These are phyloP conservation scores for Paraplagusia blochii DNA, from an alignment of 2,113 vertebrate species.

Conservation along the genomic window DNA sequence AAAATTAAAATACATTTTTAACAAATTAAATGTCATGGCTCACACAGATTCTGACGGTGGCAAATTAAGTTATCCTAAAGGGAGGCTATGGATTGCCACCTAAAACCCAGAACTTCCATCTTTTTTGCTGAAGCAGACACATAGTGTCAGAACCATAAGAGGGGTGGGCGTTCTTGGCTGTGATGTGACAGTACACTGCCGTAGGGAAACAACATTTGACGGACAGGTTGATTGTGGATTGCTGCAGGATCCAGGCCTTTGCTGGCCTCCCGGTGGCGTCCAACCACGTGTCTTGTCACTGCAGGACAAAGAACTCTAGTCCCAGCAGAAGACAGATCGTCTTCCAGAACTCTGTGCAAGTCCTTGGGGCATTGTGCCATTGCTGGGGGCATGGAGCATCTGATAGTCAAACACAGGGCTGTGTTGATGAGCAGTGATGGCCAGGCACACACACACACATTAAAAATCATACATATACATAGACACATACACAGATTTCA, in stretches of 20 bases:
- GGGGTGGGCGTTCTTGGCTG: constrained; percentile 21
- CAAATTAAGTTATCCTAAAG: neutral
- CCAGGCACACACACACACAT: constrained; percentile 17
- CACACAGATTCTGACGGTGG: too few species aligned
- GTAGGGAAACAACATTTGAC: constrained; percentile 33
- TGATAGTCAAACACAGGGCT: constrained; percentile 32
- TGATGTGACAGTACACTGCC: constrained; percentile 22
- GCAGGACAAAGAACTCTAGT: constrained; percentile 34
- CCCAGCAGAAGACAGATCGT: constrained; percentile 25
- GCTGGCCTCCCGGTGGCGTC: constrained; percentile 34
- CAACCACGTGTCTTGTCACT: constrained; percentile 47
- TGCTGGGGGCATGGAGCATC: constrained; percentile 38
- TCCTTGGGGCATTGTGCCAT: constrained; percentile 54
- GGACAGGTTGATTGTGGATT: constrained; percentile 50
- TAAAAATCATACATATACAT: neutral
- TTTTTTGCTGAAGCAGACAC: constrained; percentile 28
- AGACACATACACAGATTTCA: constrained; percentile 10
- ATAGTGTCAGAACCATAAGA: constrained; percentile 28
- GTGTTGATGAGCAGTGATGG: constrained; percentile 20
- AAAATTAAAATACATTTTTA: too few species aligned
- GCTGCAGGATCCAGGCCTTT: constrained; percentile 20
- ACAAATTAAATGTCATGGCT: too few species aligned
- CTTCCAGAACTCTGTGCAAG: constrained; percentile 23
- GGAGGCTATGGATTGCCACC: neutral
- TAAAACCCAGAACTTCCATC: constrained; percentile 16